Evolutionary conservation across 2,797 vertebrate species (phyloP).

Genomic region (Coregonus ussuriensis): DNA sequence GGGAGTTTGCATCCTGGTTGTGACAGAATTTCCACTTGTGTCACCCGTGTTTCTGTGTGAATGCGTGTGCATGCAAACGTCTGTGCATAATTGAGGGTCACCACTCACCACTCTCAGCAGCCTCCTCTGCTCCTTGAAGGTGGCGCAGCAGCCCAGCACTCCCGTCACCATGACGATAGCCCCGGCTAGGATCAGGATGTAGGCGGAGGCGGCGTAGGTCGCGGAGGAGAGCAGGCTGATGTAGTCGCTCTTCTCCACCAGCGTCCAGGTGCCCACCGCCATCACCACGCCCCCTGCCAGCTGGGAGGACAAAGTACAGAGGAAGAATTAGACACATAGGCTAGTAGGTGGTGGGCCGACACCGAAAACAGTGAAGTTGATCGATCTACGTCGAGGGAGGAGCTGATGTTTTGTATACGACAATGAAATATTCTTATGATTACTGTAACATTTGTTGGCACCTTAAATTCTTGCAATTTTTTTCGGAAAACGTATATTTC

Average conservation of each 20-base stretch:
- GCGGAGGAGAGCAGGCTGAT: constrained; percentile 94
- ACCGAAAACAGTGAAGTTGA: background rate
- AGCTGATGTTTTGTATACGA: no score
- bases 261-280: constrained; percentile 93
- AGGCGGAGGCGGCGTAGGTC: constrained; percentile 92
- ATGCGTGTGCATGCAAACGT: background rate
- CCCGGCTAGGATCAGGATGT: constrained; percentile 85
- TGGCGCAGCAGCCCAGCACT: constrained; percentile 82
- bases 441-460: no score
- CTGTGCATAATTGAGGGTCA: background rate
- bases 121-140: constrained; percentile 77
- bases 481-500: no score
- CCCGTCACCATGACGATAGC: constrained; percentile 81
- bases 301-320: constrained; percentile 64
- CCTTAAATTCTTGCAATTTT: background rate
- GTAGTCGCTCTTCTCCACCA: constrained; percentile 94
- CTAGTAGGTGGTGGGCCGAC: background rate
- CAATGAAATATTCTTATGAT: no score
- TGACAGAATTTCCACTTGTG: background rate
- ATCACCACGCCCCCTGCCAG: constrained; percentile 91
- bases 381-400: no score
- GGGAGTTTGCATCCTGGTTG: background rate
- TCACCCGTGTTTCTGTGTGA: background rate
- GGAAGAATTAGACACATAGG: background rate
- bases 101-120: constrained; percentile 82